phyloP scores from a whole-genome alignment of 2,113 vertebrate species.

The Rhabdomys dilectus region DNA sequence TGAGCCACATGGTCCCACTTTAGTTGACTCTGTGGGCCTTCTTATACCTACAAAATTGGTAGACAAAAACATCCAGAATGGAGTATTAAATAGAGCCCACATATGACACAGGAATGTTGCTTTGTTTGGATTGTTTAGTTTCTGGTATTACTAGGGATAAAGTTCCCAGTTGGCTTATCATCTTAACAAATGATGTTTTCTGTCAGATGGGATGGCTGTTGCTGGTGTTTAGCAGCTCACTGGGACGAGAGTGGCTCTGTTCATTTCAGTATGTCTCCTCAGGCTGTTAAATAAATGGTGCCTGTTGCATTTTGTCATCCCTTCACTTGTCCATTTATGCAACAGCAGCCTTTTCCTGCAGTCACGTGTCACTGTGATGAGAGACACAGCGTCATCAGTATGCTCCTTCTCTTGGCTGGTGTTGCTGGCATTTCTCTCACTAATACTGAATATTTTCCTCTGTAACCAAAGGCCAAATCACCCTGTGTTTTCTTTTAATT shows the following conservation, averaged over 20 bases:
- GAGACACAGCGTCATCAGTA: neutral
- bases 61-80: neutral
- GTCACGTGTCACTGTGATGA: neutral
- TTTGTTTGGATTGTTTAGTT: neutral
- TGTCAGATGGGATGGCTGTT: neutral
- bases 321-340: neutral
- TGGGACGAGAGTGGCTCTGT: neutral
- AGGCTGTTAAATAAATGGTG: neutral
- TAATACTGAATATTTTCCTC: neutral
- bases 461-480: neutral
- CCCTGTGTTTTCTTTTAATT: neutral
- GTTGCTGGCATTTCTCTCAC: neutral
- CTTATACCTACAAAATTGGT: neutral
- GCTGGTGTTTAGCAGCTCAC: neutral
- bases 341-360: neutral
- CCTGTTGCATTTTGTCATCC: neutral
- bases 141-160: neutral
- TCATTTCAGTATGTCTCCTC: neutral
- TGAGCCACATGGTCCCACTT: too few species aligned
- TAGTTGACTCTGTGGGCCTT: neutral
- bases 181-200: constrained; percentile 24
- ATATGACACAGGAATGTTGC: neutral
- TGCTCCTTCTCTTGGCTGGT: neutral
- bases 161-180: neutral
- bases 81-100: neutral